Base-by-base conservation (phyloP, 2,797 vertebrate species). In the Taeniopygia guttata region DNA sequence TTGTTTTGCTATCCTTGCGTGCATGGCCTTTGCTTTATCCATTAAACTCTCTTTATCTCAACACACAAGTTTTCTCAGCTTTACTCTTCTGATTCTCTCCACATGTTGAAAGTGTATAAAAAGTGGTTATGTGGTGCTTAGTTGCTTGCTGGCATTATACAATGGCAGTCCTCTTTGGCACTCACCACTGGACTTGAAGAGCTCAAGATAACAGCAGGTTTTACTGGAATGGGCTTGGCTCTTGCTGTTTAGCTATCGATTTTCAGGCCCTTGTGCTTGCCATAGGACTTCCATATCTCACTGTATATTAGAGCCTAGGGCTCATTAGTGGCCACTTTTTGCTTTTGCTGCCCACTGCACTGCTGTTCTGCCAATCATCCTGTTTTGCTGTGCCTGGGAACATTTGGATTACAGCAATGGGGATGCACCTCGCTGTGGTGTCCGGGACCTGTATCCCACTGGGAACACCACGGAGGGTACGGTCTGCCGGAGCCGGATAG, bases 1-100 rank as follows among this genome's bases (percentile, higher is more conserved):
- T 45, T 66, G 5, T 42, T 86, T 69, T 70, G 3, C 20, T 59
- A n/a, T 30, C 4, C 2, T 64, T 81, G 3, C 0, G 0, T 30
- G 6, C 1, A 5, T 16, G 26, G 13, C 21, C n/a, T 86, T 75
- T 15, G 3, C 16, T 69, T 86, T 51, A 22, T 19, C 11, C 46
- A 16, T 87, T 70, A 30, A 52, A n/a, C 5, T 58, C 5, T 58
- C 63, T 63, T 75, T 42, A 46, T 63, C 26, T 52, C 29, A 69
- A 58, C 10, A 4, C 30, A 46, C 12, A 52, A 7, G 1, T 64
- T 69, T 64, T 76, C 26, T 64, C 13, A 40, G 16, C 58, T 86
- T 52, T 52, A 42, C 22, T 58, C 9, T 58, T 58, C 34, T 46
- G 6, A 26, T 29, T n/a, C 14, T 70, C 34, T 52, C 26, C 19